A percentile compares a stretch with the other conserved stretches of the same genome.
Evolutionary conservation across 2,113 vertebrate species (phyloP).

Genomic region (Uropsilus gracilis): DNA sequence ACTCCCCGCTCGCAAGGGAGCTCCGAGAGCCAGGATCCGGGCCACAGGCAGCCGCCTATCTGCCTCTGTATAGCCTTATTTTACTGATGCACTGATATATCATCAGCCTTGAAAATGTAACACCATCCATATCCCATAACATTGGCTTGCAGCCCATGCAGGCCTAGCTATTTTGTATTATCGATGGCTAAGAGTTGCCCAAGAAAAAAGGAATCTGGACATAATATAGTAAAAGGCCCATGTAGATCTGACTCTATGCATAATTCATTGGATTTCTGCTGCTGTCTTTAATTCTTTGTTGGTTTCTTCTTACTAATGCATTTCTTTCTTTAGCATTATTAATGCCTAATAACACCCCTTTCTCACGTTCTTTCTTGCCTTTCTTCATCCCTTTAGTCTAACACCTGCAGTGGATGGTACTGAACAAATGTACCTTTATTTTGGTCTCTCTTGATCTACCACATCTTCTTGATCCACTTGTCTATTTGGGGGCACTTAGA

Average conservation of each 20-base stretch:
- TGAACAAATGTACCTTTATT: not conserved
- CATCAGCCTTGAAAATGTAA: not conserved
- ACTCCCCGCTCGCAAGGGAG: no score
- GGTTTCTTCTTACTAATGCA: not conserved
- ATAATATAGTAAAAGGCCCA: not conserved
- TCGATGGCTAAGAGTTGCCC: not conserved
- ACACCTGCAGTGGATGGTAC: not conserved
- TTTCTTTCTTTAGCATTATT: not conserved
- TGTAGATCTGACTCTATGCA: not conserved
- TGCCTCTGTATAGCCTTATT: not conserved
- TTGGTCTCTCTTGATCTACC: not conserved
- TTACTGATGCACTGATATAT: not conserved
- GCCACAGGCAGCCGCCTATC: no score
- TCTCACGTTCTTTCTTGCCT: not conserved
- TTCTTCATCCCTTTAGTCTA: not conserved
- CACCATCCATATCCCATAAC: not conserved
- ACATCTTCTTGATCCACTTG: no score
- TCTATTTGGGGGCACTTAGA: no score
- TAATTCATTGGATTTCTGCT: not conserved
- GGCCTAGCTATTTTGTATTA: not conserved
- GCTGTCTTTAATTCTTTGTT: not conserved
- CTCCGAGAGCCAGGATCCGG: no score
- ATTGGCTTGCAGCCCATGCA: not conserved
- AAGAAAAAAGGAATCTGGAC: not conserved
- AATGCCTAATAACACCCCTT: not conserved